Conservation (phyloP, 1,140 invertebrate genomes). For the Sipha flava region DNA sequence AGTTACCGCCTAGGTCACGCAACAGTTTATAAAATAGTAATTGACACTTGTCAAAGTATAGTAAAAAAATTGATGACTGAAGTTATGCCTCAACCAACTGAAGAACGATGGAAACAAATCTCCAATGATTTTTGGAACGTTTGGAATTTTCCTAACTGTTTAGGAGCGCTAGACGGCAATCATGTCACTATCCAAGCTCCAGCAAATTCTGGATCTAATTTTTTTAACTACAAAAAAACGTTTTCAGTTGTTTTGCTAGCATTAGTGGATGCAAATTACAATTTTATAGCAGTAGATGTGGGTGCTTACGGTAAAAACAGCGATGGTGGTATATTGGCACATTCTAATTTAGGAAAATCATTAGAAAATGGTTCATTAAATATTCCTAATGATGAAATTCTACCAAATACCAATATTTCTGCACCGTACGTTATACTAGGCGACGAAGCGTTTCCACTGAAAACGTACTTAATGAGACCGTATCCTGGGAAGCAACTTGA, state of each 20-base stretch:
- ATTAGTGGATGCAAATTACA: constrained; percentile 47
- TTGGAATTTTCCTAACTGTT: constrained; percentile 40
- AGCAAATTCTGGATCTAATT: constrained; percentile 42
- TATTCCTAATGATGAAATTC: neutral
- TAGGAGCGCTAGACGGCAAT: constrained; percentile 46
- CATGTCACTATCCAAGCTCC: constrained; percentile 43
- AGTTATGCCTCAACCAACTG: neutral
- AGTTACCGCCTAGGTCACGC: constrained; percentile 8
- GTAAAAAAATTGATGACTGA: neutral
- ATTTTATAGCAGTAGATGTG: constrained; percentile 46
- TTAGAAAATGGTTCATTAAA: neutral
- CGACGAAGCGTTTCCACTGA: constrained; percentile 44
- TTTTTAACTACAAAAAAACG: constrained; percentile 46
- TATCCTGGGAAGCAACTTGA: constrained; percentile 33
- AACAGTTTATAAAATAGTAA: constrained; percentile 28
- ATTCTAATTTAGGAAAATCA: constrained; percentile 30
- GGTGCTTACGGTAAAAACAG: constrained; percentile 44
- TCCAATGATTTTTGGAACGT: constrained; percentile 41
- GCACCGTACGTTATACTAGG: constrained; percentile 39
- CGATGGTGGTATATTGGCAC: constrained; percentile 39
- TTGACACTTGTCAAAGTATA: neutral
- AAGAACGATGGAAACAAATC: constrained; percentile 38
- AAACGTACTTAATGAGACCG: constrained; percentile 39
- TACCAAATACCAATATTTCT: constrained; percentile 4
- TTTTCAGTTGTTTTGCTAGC: constrained; percentile 47